Evolutionary conservation across 2,888 invertebrate species (phyloP).

Genomic region (Plutella xylostella): DNA sequence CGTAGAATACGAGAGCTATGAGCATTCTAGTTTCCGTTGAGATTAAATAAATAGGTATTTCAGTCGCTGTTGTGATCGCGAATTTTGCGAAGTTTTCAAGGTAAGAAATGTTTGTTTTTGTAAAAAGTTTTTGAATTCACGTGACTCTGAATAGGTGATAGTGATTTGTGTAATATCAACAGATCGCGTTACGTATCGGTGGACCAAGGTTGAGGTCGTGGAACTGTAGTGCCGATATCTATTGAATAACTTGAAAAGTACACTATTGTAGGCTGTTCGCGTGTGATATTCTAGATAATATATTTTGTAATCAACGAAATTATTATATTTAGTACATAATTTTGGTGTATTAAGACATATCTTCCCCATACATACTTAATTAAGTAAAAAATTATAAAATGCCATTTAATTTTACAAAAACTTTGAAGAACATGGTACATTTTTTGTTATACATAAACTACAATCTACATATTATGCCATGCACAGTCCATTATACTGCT

Average conservation of each 20-base stretch:
- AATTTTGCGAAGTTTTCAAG: conserved; percentile 19
- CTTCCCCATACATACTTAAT: too few relatives aligned
- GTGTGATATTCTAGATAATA: neutral
- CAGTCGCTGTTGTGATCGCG: conserved; percentile 20
- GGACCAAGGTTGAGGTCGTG: neutral
- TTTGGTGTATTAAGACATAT: too few relatives aligned
- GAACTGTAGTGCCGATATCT: neutral
- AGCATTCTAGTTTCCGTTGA: conserved; percentile 22
- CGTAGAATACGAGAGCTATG: conserved; percentile 26
- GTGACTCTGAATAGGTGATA: neutral
- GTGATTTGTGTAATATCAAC: neutral
- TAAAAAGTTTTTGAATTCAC: conserved; percentile 11
- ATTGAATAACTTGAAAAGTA: neutral
- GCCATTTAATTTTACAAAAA: too few relatives aligned
- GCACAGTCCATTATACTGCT: neutral
- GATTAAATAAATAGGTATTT: conserved; percentile 3
- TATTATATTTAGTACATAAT: neutral
- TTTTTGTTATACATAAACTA: too few relatives aligned
- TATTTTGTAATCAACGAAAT: neutral
- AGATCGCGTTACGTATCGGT: neutral
- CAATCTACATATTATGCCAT: too few relatives aligned
- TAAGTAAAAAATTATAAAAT: too few relatives aligned
- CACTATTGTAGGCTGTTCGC: neutral
- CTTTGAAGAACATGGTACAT: too few relatives aligned
- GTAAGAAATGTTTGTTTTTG: conserved; percentile 20